Base-by-base conservation (phyloP, 1,140 invertebrate genomes). In the Globodera ellingtonae region DNA sequence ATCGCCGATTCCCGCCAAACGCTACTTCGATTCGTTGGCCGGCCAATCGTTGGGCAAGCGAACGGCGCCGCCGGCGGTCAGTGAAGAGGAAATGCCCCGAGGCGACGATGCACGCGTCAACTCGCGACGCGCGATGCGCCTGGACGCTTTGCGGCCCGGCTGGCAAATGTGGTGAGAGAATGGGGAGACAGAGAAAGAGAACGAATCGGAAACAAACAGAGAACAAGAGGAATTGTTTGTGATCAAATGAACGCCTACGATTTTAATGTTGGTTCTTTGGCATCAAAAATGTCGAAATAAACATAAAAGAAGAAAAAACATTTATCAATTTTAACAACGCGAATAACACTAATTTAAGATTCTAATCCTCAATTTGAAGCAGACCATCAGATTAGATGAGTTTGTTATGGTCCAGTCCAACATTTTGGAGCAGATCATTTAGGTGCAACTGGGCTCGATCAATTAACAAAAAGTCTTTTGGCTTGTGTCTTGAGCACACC, bases 21-120 rank as follows among this genome's bases (percentile, higher is more conserved):
- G 75, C 50, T 77, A 77, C 44, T 77, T 77, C 69, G 75, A 77
- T 47, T 62, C 65, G 21, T 46, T 77, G 24, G 75, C 75, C 50
- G 75, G 75, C 6, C 75, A 77, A 77, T 77, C 75, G 13, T 59
- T 77, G 50, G 75, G 75, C 47, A 77, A 77, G 50, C 47, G 75
- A 67, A 66, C 75, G 24, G 50, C 74, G 35, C 50, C 73, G 35
- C 62, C 13, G 72, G 62, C 13, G 72, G 47, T 24, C 21, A 73
- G 13, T 56, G 72, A 74, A 48, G 65, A 75, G 35, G n/a, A 75
- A 75, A 21, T 62, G 56, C 15, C 56, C 6, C 56, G 18, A 62
- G 18, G 56, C 18, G 56, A 62, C 56, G 56, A 62, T 18, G 56
- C 13, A 13, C 13, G 56, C 13, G 10, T 13, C 56, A 15, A 15